Evolutionary conservation across 2,888 invertebrate species (phyloP).

Genomic region (Pseudoips prasinana): DNA sequence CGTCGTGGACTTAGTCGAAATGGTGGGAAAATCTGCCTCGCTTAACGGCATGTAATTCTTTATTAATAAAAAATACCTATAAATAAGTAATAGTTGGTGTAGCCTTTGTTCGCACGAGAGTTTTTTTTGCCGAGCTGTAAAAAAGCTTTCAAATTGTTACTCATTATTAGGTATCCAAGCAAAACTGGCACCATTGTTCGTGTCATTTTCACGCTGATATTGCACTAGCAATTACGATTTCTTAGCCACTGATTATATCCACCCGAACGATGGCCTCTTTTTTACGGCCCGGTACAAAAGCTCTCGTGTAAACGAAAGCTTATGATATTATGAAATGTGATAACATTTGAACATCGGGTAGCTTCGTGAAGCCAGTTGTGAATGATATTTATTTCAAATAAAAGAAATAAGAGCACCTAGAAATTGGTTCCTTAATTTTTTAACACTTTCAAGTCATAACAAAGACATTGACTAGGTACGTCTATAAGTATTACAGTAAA

Average conservation of each 20-base stretch:
- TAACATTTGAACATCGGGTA: conserved; percentile 20
- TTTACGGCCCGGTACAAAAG: not conserved
- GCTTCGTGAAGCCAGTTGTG: conserved; percentile 20
- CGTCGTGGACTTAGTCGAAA: conserved; percentile 62
- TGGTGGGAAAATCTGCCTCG: conserved; percentile 77
- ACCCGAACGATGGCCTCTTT: too few relatives aligned
- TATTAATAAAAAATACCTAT: conserved; percentile 53
- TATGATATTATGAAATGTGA: conserved; percentile 22
- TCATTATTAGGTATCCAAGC: too few relatives aligned
- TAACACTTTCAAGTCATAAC: conserved; percentile 34
- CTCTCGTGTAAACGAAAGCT: conserved; percentile 1
- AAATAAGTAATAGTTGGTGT: conserved; percentile 26
- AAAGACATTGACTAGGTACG: conserved; percentile 35
- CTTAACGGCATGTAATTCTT: conserved; percentile 68
- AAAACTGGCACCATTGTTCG: too few relatives aligned
- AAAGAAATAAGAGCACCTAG: conserved; percentile 44
- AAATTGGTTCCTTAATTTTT: conserved; percentile 44
- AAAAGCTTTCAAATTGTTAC: too few relatives aligned
- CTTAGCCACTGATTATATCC: too few relatives aligned
- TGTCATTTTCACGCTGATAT: too few relatives aligned
- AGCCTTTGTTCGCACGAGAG: conserved; percentile 6
- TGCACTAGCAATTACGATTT: too few relatives aligned
- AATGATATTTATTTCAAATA: conserved; percentile 17
- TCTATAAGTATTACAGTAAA: conserved; percentile 23
- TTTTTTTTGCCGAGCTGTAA: too few relatives aligned